Evolutionary conservation across 2,888 invertebrate genomes (phyloP), one percentile per base, ranked within the genome.

Genomic region (Sipha maydis): DNA sequence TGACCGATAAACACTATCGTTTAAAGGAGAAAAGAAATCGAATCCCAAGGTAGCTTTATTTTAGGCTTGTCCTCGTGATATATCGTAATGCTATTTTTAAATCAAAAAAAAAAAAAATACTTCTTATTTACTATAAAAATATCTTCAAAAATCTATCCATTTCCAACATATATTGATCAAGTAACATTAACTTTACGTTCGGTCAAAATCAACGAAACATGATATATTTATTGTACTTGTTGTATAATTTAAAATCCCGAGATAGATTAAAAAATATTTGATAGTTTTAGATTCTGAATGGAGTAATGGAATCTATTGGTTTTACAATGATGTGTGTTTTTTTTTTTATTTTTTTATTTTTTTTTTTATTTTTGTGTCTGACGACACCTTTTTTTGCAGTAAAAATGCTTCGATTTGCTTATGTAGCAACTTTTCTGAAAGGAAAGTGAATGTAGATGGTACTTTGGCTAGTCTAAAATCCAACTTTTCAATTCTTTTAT

Each of bases 1-100:
- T 25, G n/a, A 48, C 41, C 77, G 67, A 85, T 85, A 85, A 77
- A 67, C 77, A 56, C 77, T 85, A 85, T 85, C 85, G 77, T 77
- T 85, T 85, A 85, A 77, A 85, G 31, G 67, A 85, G 61, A 85
- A 77, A 77, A 77, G 25, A 34, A 77, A 85, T 67, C 48, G 67
- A 77, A 77, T 77, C 48, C 85, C 67, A 77, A 77, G 41, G 41
- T 85, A 48, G 67, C 77, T 67, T 85, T 77, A 85, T 85, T 61
- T 77, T 85, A 85, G 28, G 31, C 77, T 25, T 85, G 77, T 85
- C 67, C 48, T 25, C 4, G 31, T 85, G 77, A 85, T 77, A 85
- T 77, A 85, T 85, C n/a, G 83, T 25, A 56, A 75, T 61, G 38
- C 38, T 83, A 73, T 83, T 83, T 83, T 38, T 83, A 83, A 75